Percentiles rank a stretch among this genome's conserved stretches.
phyloP scores from a whole-genome alignment of 2,113 vertebrate species.

The Gymnarchus niloticus region DNA sequence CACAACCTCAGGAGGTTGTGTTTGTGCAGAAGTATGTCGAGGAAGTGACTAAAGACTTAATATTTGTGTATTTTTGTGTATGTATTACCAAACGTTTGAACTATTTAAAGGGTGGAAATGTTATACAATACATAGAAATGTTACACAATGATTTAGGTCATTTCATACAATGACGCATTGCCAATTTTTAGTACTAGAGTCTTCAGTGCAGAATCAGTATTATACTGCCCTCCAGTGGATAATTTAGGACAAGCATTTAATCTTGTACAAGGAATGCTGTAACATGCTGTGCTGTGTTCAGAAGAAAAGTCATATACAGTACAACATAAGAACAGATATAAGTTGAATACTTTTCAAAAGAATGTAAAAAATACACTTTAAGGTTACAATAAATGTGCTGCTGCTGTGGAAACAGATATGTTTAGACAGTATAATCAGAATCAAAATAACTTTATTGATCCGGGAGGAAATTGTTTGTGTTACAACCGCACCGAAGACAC shows the following conservation, averaged over 20 bases:
- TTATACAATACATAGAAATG: neutral
- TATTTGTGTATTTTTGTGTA: neutral
- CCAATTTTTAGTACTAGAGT: neutral
- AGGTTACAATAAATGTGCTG: too few relatives aligned
- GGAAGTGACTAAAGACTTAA: neutral
- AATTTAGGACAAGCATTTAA: neutral
- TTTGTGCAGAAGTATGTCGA: neutral
- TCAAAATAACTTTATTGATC: too few relatives aligned
- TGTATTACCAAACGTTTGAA: neutral
- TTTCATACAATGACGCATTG: neutral
- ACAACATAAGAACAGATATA: too few relatives aligned
- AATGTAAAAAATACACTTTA: too few relatives aligned
- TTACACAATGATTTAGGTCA: neutral
- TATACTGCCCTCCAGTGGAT: slow-evolving; percentile 62
- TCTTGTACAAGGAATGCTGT: neutral
- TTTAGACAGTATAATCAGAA: too few relatives aligned
- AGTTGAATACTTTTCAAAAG: too few relatives aligned
- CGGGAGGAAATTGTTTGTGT: too few relatives aligned
- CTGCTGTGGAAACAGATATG: too few relatives aligned
- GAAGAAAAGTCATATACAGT: too few relatives aligned
- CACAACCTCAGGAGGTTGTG: too few relatives aligned
- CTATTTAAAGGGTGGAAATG: neutral
- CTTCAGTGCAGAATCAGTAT: slow-evolving; percentile 31
- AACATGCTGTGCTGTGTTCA: neutral
- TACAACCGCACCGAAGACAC: too few relatives aligned